A percentile compares a stretch with the other conserved stretches of the same genome.
Evolutionary conservation across 1,140 invertebrate genomes (phyloP).

Genomic region (Cylas formicarius): DNA sequence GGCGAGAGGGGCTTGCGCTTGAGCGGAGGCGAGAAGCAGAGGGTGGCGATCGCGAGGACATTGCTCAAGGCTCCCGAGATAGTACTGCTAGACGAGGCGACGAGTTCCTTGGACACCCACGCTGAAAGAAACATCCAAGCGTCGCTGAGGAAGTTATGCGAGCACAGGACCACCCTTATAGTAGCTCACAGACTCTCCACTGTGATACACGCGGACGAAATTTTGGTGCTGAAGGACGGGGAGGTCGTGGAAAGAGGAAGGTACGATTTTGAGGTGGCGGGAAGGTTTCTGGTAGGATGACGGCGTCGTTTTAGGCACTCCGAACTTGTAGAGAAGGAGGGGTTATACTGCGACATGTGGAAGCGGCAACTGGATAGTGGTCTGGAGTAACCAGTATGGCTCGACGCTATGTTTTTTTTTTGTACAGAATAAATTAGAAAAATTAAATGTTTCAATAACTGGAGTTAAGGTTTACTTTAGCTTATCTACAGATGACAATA

Average conservation of each 20-base stretch:
- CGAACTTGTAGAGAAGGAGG: conserved; percentile 59
- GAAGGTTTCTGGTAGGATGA: not conserved
- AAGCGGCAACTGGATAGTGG: conserved; percentile 69
- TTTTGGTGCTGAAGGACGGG: conserved; percentile 83
- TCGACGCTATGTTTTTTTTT: too few species aligned
- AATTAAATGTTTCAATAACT: too few species aligned
- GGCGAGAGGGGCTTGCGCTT: conserved; percentile 72
- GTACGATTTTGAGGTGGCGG: conserved; percentile 39
- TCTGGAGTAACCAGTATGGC: too few species aligned
- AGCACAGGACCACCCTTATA: conserved; percentile 84
- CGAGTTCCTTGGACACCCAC: conserved; percentile 75
- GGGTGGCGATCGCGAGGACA: conserved; percentile 87
- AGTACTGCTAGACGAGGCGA: conserved; percentile 85
- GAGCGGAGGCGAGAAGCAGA: conserved; percentile 88
- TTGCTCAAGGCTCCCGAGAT: conserved; percentile 72
- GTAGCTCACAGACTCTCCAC: conserved; percentile 91
- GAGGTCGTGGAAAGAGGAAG: conserved; percentile 83
- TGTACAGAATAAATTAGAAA: too few species aligned
- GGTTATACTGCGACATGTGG: conserved; percentile 84
- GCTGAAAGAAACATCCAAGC: conserved; percentile 76
- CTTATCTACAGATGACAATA: too few species aligned
- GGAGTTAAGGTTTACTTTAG: too few species aligned
- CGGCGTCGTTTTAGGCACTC: conserved; percentile 58
- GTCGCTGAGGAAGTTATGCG: conserved; percentile 63
- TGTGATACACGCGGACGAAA: conserved; percentile 88